Evolutionary conservation across 1,140 invertebrate species (phyloP).

Genomic region (Copidosoma floridanum): DNA sequence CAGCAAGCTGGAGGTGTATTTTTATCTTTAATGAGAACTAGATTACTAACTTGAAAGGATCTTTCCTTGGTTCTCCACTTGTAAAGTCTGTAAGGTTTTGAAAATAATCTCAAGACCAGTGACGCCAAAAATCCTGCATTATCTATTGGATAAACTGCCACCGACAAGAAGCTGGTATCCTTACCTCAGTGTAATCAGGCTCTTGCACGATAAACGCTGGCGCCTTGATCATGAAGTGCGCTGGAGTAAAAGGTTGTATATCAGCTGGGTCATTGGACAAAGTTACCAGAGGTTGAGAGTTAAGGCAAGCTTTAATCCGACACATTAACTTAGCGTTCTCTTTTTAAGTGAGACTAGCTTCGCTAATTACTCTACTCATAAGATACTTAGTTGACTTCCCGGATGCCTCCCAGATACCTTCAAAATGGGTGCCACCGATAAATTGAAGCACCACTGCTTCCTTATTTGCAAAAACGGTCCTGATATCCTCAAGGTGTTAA

Average conservation of each 20-base stretch:
- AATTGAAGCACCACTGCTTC: background rate
- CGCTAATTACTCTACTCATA: background rate
- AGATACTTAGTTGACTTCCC: background rate
- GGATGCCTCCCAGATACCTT: background rate
- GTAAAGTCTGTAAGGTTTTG: background rate
- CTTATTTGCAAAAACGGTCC: background rate
- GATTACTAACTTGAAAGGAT: background rate
- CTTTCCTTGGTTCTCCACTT: background rate
- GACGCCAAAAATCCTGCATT: background rate
- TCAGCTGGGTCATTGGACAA: background rate
- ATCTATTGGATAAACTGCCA: background rate
- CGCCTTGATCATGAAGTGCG: background rate
- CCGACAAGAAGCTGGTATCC: background rate
- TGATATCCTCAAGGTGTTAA: conserved; percentile 1
- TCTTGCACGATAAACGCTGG: background rate
- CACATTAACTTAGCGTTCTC: background rate
- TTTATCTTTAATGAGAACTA: background rate
- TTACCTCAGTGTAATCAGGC: background rate
- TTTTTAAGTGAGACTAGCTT: background rate
- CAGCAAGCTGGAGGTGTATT: background rate
- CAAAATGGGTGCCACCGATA: too few relatives aligned
- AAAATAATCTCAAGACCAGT: background rate
- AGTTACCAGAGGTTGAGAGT: background rate
- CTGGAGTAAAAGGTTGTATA: background rate
- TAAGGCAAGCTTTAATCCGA: background rate